phyloP scores from a whole-genome alignment of 2,113 vertebrate genomes.

The Varanus komodoensis region DNA sequence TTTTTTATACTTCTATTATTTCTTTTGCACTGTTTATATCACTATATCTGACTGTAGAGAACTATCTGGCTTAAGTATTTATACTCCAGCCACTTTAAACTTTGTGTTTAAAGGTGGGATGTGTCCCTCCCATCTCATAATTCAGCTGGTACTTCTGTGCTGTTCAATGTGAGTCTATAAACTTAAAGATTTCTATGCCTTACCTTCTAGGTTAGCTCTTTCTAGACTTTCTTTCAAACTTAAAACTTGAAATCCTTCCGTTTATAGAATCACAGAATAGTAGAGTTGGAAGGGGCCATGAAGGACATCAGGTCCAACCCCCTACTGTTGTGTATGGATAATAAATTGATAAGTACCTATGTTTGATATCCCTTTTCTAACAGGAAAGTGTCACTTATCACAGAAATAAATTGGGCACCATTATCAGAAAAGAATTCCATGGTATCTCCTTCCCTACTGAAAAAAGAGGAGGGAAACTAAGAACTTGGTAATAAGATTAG shows the following conservation, averaged over 20 bases:
- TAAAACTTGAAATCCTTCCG: no score
- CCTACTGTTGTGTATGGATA: background rate
- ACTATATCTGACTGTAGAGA: background rate
- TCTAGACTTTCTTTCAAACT: background rate
- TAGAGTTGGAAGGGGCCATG: no score
- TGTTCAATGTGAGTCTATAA: background rate
- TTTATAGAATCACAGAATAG: no score
- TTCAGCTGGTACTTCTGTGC: background rate
- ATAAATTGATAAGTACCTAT: background rate
- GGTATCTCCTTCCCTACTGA: background rate
- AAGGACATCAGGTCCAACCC: no score
- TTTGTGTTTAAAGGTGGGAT: background rate
- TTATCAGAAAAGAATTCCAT: background rate
- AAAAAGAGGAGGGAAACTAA: slow-evolving; percentile 27
- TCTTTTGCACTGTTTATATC: background rate
- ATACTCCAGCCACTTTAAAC: background rate
- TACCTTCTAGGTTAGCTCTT: background rate
- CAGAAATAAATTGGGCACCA: background rate
- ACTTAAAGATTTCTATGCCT: background rate
- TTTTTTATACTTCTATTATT: background rate
- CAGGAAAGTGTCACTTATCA: background rate
- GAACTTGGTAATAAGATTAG: background rate
- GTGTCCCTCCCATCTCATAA: background rate
- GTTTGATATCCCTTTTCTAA: background rate
- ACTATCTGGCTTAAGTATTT: background rate